Conservation (phyloP, 2,888 invertebrate species). For the Cybosia mesomella region DNA sequence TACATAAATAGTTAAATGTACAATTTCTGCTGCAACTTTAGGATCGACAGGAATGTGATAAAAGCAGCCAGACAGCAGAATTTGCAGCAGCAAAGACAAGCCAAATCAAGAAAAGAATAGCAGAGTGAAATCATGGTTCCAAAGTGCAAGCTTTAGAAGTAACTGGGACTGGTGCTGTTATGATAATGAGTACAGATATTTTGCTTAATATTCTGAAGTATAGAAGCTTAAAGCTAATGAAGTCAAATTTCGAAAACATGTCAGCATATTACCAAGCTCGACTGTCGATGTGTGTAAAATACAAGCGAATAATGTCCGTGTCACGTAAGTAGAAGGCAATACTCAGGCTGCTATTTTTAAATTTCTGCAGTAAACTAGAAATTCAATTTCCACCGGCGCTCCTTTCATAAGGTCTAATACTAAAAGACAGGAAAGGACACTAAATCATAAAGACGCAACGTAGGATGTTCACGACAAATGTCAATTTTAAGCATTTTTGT, state of each 20-base stretch:
- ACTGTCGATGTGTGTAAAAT: conserved; percentile 5
- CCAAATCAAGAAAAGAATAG: background rate
- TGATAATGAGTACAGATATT: background rate
- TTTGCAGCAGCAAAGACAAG: no score
- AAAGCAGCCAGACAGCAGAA: no score
- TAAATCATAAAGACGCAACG: conserved; percentile 37
- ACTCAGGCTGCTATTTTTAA: conserved; percentile 37
- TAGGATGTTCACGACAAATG: conserved; percentile 34
- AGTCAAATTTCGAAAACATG: background rate
- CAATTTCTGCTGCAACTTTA: no score
- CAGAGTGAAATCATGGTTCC: no score
- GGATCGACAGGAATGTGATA: no score
- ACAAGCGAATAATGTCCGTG: conserved; percentile 31
- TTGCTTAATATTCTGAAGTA: background rate
- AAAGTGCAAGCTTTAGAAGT: background rate
- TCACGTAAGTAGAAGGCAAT: conserved; percentile 22
- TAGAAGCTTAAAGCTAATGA: background rate
- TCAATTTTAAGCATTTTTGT: conserved; percentile 35
- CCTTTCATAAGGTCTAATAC: conserved; percentile 42
- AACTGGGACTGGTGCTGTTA: no score
- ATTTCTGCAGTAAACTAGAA: conserved; percentile 37
- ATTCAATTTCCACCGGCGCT: conserved; percentile 46
- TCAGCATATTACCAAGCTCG: background rate
- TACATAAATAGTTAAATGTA: no score
- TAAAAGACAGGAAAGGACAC: conserved; percentile 42